A percentile compares a stretch with the other conserved stretches of the same genome.
Evolutionary conservation across 1,140 invertebrate genomes (phyloP).

Genomic region (Calephelis virginiensis): DNA sequence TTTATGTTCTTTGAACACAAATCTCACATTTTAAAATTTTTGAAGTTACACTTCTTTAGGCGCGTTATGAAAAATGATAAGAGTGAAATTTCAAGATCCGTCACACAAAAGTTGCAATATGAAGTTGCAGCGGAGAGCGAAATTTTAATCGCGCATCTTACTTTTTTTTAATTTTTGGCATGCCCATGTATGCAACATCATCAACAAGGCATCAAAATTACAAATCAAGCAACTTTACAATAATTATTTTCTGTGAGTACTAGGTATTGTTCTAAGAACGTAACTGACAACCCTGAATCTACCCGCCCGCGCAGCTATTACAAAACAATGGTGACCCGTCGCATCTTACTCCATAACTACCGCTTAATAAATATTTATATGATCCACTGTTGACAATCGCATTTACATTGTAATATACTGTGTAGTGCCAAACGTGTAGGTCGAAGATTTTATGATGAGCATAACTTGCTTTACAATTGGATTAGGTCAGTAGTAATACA

Average conservation of each 20-base stretch:
- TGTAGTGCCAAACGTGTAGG: constrained; percentile 52
- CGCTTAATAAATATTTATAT: constrained; percentile 72
- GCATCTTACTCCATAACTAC: constrained; percentile 58
- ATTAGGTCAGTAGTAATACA: constrained; percentile 36
- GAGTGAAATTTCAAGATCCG: too few relatives aligned
- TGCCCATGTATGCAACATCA: too few relatives aligned
- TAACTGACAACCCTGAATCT: not conserved
- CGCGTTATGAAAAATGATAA: too few relatives aligned
- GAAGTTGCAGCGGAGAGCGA: too few relatives aligned
- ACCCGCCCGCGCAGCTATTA: constrained; percentile 37
- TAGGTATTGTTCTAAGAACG: not conserved
- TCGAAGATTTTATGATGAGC: constrained; percentile 54
- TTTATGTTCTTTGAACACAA: too few relatives aligned
- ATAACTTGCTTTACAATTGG: constrained; percentile 57
- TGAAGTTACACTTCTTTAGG: too few relatives aligned
- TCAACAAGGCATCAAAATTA: too few relatives aligned
- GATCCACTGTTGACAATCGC: constrained; percentile 70
- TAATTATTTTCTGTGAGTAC: not conserved
- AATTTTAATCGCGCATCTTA: too few relatives aligned
- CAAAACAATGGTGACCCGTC: constrained; percentile 49
- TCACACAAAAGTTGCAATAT: too few relatives aligned
- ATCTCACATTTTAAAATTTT: too few relatives aligned
- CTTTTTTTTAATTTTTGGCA: too few relatives aligned
- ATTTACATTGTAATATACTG: constrained; percentile 68
- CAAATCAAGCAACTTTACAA: not conserved